Conservation (phyloP, 2,888 invertebrate species). For the Artemia sinica region DNA sequence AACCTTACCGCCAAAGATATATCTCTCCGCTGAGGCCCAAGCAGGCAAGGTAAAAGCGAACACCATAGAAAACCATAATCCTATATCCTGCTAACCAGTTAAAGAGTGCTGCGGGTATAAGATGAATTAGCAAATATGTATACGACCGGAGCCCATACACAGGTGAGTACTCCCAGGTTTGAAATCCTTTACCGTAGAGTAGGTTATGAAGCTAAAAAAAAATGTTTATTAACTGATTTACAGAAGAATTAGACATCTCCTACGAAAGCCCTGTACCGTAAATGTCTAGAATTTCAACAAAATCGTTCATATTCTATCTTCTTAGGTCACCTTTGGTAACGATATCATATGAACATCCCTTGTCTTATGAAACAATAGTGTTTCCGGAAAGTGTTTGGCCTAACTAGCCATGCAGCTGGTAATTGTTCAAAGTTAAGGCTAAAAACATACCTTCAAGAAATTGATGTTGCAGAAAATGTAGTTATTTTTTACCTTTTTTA, state of each 20-base stretch:
- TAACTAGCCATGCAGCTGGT: no score
- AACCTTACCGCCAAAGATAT: constrained; percentile 76
- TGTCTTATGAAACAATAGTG: no score
- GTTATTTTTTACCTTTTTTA: no score
- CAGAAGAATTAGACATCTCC: neutral
- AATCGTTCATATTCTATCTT: no score
- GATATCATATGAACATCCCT: no score
- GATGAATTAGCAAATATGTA: constrained; percentile 72
- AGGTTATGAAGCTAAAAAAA: constrained; percentile 44
- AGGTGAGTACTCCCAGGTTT: constrained; percentile 99
- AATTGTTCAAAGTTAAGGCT: no score
- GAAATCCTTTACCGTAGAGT: constrained; percentile 79
- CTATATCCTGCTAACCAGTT: constrained; percentile 33
- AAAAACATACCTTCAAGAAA: no score
- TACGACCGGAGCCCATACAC: constrained; percentile 84
- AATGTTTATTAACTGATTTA: neutral
- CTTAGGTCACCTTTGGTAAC: no score
- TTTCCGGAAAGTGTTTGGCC: no score
- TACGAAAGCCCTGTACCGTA: constrained; percentile 7
- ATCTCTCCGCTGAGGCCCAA: constrained; percentile 66
- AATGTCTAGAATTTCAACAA: neutral
- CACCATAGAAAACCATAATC: constrained; percentile 68
- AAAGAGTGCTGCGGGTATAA: constrained; percentile 58
- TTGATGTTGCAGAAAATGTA: no score
- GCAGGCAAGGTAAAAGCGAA: constrained; percentile 62